Base-by-base conservation (phyloP, 92 coral and sea anemone genomes). In the Anthopleura xanthogrammica region DNA sequence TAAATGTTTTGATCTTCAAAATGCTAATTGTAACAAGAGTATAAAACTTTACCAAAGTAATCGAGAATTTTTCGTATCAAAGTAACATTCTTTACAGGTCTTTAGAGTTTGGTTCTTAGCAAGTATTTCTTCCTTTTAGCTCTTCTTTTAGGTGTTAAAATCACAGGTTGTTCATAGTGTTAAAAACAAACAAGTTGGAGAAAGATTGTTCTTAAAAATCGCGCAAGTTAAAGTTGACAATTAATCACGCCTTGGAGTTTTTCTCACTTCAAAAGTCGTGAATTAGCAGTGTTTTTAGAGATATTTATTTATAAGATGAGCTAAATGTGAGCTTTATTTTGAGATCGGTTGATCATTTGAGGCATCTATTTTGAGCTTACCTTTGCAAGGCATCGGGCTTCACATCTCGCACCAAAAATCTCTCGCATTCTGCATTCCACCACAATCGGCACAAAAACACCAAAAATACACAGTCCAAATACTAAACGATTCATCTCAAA, bases 301-400 rank as follows among this genome's bases (percentile, higher is more conserved):
- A 12, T 0, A 54, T 54, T 5, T 54, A 42, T 68, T 68, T 36
- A 4, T 12, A 29, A 8, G 11, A 17, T 23, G 40, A 23, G 80
- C 12, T 29, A 66, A 80, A 14, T 42, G 16, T 17, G 64, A 3
- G 76, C n/a, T 22, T 39, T 48, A 24, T 70, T 77, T 13, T 52
- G 56, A 50, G 80, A 23, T 52, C 60, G 6, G 12, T 36, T 50
- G 58, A 77, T 77, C 80, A 50, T 77, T 77, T 77, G 80, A 77
- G 16, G 56, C 22, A 9, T n/a, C 50, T 46, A 41, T 0, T 16
- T 50, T 70, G 5, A 41, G 65, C 84, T 81, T 66, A 81, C 84
- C 84, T 81, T 81, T 81, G 84, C 77, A 81, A 81, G 16, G 52
- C 84, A 81, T 7, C 84, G 64, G 4, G 84, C 84, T 48, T 81